Evolutionary conservation across 1,140 invertebrate species (phyloP).

Genomic region (Babylonia areolata): DNA sequence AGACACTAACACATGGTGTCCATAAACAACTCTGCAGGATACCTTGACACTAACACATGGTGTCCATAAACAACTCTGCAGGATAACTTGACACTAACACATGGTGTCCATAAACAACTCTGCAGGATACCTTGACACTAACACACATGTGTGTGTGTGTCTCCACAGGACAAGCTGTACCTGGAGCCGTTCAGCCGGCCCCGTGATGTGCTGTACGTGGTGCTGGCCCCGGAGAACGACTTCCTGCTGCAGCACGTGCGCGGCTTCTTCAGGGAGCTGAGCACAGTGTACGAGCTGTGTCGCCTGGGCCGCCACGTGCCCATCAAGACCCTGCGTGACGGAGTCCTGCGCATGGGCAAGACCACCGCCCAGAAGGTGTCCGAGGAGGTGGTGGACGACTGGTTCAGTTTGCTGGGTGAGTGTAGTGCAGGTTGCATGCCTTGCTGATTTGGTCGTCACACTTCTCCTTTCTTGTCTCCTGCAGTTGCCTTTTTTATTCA

Average conservation of each 20-base stretch:
- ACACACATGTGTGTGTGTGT: no score
- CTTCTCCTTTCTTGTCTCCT: background rate
- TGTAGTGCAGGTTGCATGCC: no score
- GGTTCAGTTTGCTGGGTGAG: slow-evolving; percentile 84
- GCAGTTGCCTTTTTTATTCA: no score
- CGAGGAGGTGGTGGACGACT: slow-evolving; percentile 90
- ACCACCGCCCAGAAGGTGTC: slow-evolving; percentile 80
- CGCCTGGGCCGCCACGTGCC: slow-evolving; percentile 92
- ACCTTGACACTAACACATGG: no score
- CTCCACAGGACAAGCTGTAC: slow-evolving; percentile 86
- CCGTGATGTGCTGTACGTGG: slow-evolving; percentile 95
- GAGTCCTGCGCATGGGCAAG: slow-evolving; percentile 91
- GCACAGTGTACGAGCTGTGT: slow-evolving; percentile 93
- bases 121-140: no score
- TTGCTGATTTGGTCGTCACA: background rate
- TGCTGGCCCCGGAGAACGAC: slow-evolving; percentile 94
- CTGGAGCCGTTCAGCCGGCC: slow-evolving; percentile 95
- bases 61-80: no score
- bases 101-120: no score
- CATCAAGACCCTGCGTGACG: slow-evolving; percentile 89
- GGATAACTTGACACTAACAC: no score
- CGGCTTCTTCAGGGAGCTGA: slow-evolving; percentile 94
- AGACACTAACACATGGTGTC: no score
- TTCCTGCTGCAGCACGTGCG: slow-evolving; percentile 86
- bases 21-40: no score